Percentiles rank a stretch among this genome's conserved stretches.
Evolutionary conservation across 53 echinoderm and acorn worm species (phyloP).

Genomic region (Paelopatides confundens): DNA sequence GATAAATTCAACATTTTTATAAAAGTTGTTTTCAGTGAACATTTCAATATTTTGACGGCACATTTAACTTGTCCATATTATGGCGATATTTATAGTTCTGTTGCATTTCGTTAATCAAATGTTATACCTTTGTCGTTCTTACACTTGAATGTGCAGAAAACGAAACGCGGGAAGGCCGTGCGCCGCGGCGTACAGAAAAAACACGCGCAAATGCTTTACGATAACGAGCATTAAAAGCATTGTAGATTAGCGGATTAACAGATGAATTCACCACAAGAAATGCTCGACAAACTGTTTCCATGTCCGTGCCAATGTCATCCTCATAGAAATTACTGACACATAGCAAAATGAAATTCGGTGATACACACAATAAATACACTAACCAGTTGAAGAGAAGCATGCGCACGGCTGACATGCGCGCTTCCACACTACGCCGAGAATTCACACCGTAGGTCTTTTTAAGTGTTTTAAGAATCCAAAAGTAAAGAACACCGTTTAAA

Average conservation of each 20-base stretch:
- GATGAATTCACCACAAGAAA: slow-evolving; percentile 22
- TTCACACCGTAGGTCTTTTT: slow-evolving; percentile 5
- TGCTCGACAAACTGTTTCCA: slow-evolving; percentile 18
- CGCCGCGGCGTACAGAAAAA: slow-evolving; percentile 3
- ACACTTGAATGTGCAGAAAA: slow-evolving; percentile 8
- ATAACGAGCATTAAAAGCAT: slow-evolving; percentile 30
- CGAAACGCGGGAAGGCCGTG: slow-evolving; percentile 10
- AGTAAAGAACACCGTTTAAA: slow-evolving; percentile 2
- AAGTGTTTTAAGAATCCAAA: slow-evolving; percentile 19
- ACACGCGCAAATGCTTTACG: slow-evolving; percentile 24
- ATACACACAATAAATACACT: slow-evolving; percentile 17
- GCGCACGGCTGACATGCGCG: slow-evolving; percentile 24
- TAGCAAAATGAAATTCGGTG: slow-evolving; percentile 14
- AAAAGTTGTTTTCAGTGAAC: too few species aligned
- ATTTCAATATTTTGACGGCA: too few species aligned
- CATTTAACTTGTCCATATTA: too few species aligned
- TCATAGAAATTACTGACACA: background rate
- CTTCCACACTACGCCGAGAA: slow-evolving; percentile 25
- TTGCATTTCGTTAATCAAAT: too few species aligned
- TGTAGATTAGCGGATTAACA: slow-evolving; percentile 28
- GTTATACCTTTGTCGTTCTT: slow-evolving; percentile 33
- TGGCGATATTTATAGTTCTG: too few species aligned
- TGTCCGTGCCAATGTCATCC: background rate
- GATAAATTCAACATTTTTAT: too few species aligned
- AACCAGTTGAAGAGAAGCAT: slow-evolving; percentile 26